Base-by-base conservation (phyloP, 2,888 invertebrate species). In the Rhagium mordax region DNA sequence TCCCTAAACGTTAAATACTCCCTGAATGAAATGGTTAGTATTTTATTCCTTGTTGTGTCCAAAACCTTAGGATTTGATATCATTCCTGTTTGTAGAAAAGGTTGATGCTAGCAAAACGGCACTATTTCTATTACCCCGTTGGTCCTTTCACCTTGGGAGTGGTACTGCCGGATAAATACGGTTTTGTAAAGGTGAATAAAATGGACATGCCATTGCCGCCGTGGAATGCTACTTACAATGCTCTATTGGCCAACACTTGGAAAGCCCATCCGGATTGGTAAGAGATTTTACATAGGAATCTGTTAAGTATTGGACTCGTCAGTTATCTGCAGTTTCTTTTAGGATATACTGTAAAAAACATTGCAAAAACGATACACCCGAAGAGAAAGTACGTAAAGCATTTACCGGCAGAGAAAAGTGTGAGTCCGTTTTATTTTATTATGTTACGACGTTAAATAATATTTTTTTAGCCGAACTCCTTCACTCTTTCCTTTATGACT, bases 221-320 rank as follows among this genome's bases (percentile, higher is more conserved):
- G 15, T 13, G 27, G 8, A 65, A 69, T 33, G 72, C 21, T 13
- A 73, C 68, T 21, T 68, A 66, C 13, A 16, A 51, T 10, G 27
- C 61, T 5, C 24, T 81, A 27, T 29, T 72, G 0, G 57, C 66
- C 1, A 91, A 90, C 66, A 92, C 94, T 80, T 95, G 95, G 95
- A 93, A 92, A 86, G 92, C 95, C 27, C 96, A 97, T 88, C 96
- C 96, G 64, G 93, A 96, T 82, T 97, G 96, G 96, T 94, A 86
- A 87, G 81, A 70, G 27, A 21, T 15, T 48, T 27, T 16, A 53
- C 10, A 29, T 49, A 6, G 51, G 49, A 41, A 51, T 61, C 3
- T 24, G 24, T 24, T 24, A 24, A 4, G 24, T 41, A 10, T 21
- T 1, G 18, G 33, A 53, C 21, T n/a, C n/a, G 73, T 33, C 33